phyloP scores from a whole-genome alignment of 2,888 invertebrate species.

The Dasysyrphus albostriatus region DNA sequence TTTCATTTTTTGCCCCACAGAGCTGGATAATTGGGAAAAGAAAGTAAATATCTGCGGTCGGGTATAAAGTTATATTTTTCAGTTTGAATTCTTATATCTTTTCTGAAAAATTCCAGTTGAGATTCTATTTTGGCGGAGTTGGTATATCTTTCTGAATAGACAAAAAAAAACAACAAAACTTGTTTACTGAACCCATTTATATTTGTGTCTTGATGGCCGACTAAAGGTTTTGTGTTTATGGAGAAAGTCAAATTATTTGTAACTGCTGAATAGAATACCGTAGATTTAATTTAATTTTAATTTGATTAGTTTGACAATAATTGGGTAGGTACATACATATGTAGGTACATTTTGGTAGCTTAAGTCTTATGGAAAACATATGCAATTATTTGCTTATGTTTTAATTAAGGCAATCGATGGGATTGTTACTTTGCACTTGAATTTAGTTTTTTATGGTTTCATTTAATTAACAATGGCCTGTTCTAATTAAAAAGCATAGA shows the following conservation, averaged over 20 bases:
- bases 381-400: too few relatives aligned
- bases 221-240: constrained; percentile 39
- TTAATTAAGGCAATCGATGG: too few relatives aligned
- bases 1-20: constrained; percentile 66
- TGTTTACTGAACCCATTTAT: constrained; percentile 44
- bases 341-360: too few relatives aligned
- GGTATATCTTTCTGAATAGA: constrained; percentile 29
- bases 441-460: too few relatives aligned
- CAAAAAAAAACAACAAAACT: constrained; percentile 54
- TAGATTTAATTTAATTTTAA: not conserved
- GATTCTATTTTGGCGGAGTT: constrained; percentile 53
- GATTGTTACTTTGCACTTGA: too few relatives aligned
- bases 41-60: constrained; percentile 65
- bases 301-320: constrained; percentile 9
- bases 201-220: constrained; percentile 27
- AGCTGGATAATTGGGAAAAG: constrained; percentile 47
- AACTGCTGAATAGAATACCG: not conserved
- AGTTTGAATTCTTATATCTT: constrained; percentile 50
- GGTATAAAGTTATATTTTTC: constrained; percentile 57
- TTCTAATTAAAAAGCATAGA: too few relatives aligned
- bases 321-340: too few relatives aligned
- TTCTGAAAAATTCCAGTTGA: constrained; percentile 58
- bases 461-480: too few relatives aligned
- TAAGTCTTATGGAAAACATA: too few relatives aligned
- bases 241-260: constrained; percentile 70